phyloP scores from a whole-genome alignment of 2,113 vertebrate species.

The Alosa alosa region DNA sequence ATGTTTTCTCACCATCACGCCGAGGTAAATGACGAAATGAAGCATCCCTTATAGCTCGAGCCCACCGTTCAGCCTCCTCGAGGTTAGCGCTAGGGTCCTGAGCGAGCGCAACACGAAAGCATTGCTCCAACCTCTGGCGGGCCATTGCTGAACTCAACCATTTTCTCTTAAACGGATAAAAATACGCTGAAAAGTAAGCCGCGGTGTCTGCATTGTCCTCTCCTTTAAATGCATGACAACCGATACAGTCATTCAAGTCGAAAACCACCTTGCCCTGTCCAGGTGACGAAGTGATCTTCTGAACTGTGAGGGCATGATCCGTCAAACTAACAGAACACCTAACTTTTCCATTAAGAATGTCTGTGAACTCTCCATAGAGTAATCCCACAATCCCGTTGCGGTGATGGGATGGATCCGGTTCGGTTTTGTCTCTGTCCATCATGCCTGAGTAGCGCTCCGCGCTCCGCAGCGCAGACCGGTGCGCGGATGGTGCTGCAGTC shows the following conservation, averaged over 20 bases:
- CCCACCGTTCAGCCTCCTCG: slow-evolving; percentile 73
- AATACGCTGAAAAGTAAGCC: slow-evolving; percentile 70
- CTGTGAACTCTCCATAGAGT: slow-evolving; percentile 71
- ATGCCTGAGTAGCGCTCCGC: slow-evolving; percentile 44
- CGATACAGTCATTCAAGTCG: slow-evolving; percentile 69
- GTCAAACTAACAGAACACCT: slow-evolving; percentile 68
- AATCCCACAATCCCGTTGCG: slow-evolving; percentile 54
- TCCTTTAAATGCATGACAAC: slow-evolving; percentile 63
- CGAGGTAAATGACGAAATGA: slow-evolving; percentile 55
- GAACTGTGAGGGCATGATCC: slow-evolving; percentile 63
- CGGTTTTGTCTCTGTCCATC: slow-evolving; percentile 65
- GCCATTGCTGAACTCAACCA: slow-evolving; percentile 70
- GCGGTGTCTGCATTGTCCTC: slow-evolving; percentile 59
- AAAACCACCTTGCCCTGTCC: slow-evolving; percentile 62
- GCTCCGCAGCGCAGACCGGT: slow-evolving; percentile 52
- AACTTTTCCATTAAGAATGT: slow-evolving; percentile 62
- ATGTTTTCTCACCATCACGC: slow-evolving; percentile 63
- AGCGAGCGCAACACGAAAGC: slow-evolving; percentile 67
- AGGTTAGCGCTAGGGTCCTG: slow-evolving; percentile 68
- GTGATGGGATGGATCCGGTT: slow-evolving; percentile 55
- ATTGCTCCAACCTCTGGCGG: slow-evolving; percentile 71
- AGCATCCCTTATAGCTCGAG: slow-evolving; percentile 63
- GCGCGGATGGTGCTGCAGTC: slow-evolving; percentile 54
- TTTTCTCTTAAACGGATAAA: slow-evolving; percentile 69
- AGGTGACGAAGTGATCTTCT: slow-evolving; percentile 60